Evolutionary conservation across 2,113 vertebrate species (phyloP).

Genomic region (Anhinga rufa): DNA sequence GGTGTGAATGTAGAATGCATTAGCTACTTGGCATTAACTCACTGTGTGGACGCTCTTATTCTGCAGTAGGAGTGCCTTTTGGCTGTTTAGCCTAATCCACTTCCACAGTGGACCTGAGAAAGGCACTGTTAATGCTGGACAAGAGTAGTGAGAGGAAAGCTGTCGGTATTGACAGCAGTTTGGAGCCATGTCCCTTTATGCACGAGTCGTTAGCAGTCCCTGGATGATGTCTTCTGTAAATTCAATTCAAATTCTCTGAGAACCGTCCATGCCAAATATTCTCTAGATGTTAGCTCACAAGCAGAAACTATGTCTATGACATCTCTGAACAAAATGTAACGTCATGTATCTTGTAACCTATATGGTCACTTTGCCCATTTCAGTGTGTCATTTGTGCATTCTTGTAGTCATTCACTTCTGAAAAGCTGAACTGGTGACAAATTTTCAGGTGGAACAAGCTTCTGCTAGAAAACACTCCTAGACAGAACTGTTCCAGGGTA

Average conservation of each 20-base stretch:
- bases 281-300: background rate
- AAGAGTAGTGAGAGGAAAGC: background rate
- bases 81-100: conserved; percentile 1
- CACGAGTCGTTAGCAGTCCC: background rate
- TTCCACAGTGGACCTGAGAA: background rate
- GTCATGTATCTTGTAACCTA: background rate
- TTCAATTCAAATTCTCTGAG: background rate
- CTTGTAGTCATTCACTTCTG: background rate
- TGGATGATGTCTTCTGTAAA: background rate
- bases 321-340: background rate
- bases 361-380: background rate
- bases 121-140: background rate
- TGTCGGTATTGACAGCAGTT: background rate
- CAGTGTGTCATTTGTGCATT: background rate
- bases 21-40: conserved; percentile 22
- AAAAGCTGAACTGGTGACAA: background rate
- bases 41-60: background rate
- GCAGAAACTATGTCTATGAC: background rate
- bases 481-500: background rate
- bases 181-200: background rate
- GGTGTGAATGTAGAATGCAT: conserved; percentile 50
- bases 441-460: background rate
- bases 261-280: background rate
- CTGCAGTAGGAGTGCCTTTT: conserved; percentile 22
- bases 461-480: background rate